Percentiles rank a stretch among this genome's conserved stretches.
Evolutionary conservation across 2,797 vertebrate species (phyloP).

Genomic region (Molossus molossus): DNA sequence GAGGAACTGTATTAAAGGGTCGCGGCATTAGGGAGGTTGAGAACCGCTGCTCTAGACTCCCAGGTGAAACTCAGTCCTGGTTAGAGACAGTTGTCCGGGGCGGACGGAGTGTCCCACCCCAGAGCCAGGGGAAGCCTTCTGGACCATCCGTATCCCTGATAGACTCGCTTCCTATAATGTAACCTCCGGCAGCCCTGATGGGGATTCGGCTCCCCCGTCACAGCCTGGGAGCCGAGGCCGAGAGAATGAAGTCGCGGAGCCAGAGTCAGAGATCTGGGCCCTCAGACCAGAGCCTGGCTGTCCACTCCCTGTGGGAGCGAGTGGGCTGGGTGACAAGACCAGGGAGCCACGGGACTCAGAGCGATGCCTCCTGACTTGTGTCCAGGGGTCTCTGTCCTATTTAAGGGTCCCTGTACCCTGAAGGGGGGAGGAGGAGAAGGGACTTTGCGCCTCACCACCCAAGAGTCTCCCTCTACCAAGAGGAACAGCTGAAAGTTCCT

Average conservation of each 20-base stretch:
- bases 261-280: not conserved
- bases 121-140: not conserved
- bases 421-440: not conserved
- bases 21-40: too few species aligned
- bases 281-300: not conserved
- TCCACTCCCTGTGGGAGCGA: not conserved
- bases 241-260: not conserved
- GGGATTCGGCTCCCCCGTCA: not conserved
- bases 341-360: not conserved
- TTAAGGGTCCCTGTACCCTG: not conserved
- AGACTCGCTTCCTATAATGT: not conserved
- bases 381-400: not conserved
- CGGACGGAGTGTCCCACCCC: not conserved
- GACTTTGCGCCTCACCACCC: not conserved
- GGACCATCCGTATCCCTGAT: not conserved
- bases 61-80: not conserved
- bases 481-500: not conserved
- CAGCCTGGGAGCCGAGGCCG: not conserved
- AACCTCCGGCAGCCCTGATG: fast-evolving
- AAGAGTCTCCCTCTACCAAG: not conserved
- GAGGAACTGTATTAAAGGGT: too few species aligned
- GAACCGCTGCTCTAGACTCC: too few species aligned
- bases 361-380: not conserved
- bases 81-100: not conserved
- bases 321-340: not conserved